phyloP scores from a whole-genome alignment of 2,113 vertebrate species.

The Microtus pennsylvanicus region DNA sequence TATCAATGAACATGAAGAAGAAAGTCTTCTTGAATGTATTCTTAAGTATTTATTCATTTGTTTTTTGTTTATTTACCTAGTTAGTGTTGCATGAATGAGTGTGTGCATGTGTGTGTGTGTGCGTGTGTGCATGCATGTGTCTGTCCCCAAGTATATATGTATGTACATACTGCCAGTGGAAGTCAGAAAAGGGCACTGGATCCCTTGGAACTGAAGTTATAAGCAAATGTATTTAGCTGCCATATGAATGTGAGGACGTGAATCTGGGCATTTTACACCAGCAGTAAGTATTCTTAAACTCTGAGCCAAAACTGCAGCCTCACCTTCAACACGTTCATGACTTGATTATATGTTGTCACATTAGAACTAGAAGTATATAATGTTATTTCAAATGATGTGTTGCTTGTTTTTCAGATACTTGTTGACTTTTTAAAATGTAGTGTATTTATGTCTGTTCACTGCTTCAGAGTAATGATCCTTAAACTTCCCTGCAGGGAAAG shows the following conservation, averaged over 20 bases:
- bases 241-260: background rate
- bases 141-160: too few species aligned
- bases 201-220: background rate
- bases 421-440: slow-evolving; percentile 40
- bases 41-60: background rate
- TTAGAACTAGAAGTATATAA: slow-evolving; percentile 39
- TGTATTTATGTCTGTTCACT: slow-evolving; percentile 49
- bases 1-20: slow-evolving; percentile 11
- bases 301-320: background rate
- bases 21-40: background rate
- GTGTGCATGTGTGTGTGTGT: accelerated
- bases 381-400: slow-evolving; percentile 37
- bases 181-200: background rate
- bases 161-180: background rate
- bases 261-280: background rate
- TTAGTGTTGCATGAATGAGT: background rate
- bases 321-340: background rate
- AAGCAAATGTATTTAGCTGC: background rate
- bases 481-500: slow-evolving; percentile 48
- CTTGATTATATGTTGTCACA: background rate
- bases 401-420: slow-evolving; percentile 53
- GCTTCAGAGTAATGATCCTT: slow-evolving; percentile 49
- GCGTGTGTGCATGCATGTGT: background rate
- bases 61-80: background rate
- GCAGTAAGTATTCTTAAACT: background rate